phyloP scores from a whole-genome alignment of 2,888 invertebrate genomes.

The Sinodicranocentrus sp. region DNA sequence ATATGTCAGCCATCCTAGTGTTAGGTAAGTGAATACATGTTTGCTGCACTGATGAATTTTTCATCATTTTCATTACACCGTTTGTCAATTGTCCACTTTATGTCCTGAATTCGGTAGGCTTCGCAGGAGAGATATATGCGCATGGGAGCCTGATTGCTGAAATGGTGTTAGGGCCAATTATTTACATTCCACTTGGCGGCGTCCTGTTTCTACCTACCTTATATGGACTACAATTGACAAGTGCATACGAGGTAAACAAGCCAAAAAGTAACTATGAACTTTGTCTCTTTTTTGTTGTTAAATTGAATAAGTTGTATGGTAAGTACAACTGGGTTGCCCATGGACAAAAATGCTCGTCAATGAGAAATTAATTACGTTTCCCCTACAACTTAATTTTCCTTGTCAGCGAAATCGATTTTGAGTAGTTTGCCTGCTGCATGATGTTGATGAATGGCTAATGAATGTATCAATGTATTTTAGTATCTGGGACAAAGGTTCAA shows the following conservation, averaged over 20 bases:
- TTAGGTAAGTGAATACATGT: slow-evolving; percentile 70
- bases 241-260: slow-evolving; percentile 77
- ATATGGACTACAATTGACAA: slow-evolving; percentile 77
- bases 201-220: slow-evolving; percentile 77
- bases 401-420: too few species aligned
- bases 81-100: neutral
- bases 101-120: slow-evolving; percentile 77
- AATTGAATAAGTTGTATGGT: too few species aligned
- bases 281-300: too few species aligned
- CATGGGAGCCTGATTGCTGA: slow-evolving; percentile 77
- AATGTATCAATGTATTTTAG: slow-evolving; percentile 68
- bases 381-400: too few species aligned
- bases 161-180: slow-evolving; percentile 76
- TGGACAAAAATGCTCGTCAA: too few species aligned
- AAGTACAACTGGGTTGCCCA: too few species aligned
- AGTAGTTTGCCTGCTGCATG: neutral
- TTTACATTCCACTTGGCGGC: slow-evolving; percentile 77
- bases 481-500: slow-evolving; percentile 77
- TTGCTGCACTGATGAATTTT: neutral
- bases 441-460: neutral
- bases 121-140: slow-evolving; percentile 78
- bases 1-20: slow-evolving; percentile 78
- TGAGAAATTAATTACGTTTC: too few species aligned
- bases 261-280: slow-evolving; percentile 5
- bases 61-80: neutral